Conservation (phyloP, 2,888 invertebrate genomes). For the Venusia cambrica region DNA sequence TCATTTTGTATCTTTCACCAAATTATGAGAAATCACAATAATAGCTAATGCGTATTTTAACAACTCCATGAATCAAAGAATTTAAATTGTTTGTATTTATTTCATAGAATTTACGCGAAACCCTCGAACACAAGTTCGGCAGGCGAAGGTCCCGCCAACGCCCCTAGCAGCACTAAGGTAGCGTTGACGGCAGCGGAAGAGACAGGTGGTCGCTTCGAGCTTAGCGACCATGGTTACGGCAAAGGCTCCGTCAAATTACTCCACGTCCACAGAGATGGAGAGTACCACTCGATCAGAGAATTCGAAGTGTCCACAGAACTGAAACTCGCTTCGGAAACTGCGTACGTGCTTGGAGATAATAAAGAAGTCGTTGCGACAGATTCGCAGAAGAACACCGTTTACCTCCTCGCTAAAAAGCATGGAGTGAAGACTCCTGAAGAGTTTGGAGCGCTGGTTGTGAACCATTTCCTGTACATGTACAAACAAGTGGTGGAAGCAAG, state of each 20-base stretch:
- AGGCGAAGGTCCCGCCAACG: slow-evolving; percentile 38
- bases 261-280: slow-evolving; percentile 85
- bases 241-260: slow-evolving; percentile 88
- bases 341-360: slow-evolving; percentile 88
- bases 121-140: slow-evolving; percentile 68
- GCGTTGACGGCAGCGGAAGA: slow-evolving; percentile 64
- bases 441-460: slow-evolving; percentile 86
- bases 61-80: too few species aligned
- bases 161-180: slow-evolving; percentile 30
- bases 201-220: slow-evolving; percentile 78
- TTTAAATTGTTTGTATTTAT: slow-evolving; percentile 2
- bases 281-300: slow-evolving; percentile 86
- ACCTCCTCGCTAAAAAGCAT: slow-evolving; percentile 88
- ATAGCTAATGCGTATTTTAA: too few species aligned
- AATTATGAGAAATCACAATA: too few species aligned
- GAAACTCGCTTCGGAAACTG: slow-evolving; percentile 85
- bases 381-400: slow-evolving; percentile 91
- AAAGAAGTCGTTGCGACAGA: slow-evolving; percentile 90
- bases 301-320: slow-evolving; percentile 87
- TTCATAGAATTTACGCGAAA: slow-evolving; percentile 72
- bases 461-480: slow-evolving; percentile 88
- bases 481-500: slow-evolving; percentile 86
- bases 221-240: slow-evolving; percentile 86
- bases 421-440: slow-evolving; percentile 89
- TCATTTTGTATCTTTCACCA: too few species aligned